phyloP scores from a whole-genome alignment of 37 sponge, comb jelly and placozoan species.

The Petrosia ficiformis region DNA sequence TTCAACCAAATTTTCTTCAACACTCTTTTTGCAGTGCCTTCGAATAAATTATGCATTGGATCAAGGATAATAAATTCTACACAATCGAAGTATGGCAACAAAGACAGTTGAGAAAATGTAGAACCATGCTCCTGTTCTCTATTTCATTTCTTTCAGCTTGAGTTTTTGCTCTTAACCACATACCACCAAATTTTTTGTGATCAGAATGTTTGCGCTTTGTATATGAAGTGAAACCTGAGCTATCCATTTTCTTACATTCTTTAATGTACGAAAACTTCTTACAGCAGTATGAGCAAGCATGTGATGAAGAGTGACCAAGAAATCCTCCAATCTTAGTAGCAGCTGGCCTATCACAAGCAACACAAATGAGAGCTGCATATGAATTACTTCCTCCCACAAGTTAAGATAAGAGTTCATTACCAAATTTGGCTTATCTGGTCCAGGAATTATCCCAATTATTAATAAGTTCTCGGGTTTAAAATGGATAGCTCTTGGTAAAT shows the following conservation, averaged over 20 bases:
- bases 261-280: too few relatives aligned
- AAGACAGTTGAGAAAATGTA: too few relatives aligned
- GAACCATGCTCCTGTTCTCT: too few relatives aligned
- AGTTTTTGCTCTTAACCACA: not conserved
- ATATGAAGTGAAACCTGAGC: not conserved
- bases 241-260: not conserved
- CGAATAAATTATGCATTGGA: constrained; percentile 19
- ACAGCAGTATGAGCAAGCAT: constrained; percentile 39
- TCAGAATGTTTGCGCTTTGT: too few relatives aligned
- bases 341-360: constrained; percentile 52
- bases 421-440: constrained; percentile 43
- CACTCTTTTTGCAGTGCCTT: constrained; percentile 2
- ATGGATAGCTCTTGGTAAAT: constrained; percentile 35
- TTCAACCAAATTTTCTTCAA: constrained; percentile 6
- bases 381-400: too few relatives aligned
- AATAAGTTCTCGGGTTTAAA: constrained; percentile 44
- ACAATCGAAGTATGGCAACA: constrained; percentile 61
- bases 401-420: constrained; percentile 47
- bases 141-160: constrained; percentile 33
- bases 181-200: too few relatives aligned
- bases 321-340: constrained; percentile 43
- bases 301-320: constrained; percentile 11
- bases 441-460: constrained; percentile 59
- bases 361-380: constrained; percentile 24
- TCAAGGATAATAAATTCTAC: not conserved